Evolutionary conservation across 2,888 invertebrate species (phyloP), one percentile per base, ranked within the genome.

Genomic region (Seira ritae): DNA sequence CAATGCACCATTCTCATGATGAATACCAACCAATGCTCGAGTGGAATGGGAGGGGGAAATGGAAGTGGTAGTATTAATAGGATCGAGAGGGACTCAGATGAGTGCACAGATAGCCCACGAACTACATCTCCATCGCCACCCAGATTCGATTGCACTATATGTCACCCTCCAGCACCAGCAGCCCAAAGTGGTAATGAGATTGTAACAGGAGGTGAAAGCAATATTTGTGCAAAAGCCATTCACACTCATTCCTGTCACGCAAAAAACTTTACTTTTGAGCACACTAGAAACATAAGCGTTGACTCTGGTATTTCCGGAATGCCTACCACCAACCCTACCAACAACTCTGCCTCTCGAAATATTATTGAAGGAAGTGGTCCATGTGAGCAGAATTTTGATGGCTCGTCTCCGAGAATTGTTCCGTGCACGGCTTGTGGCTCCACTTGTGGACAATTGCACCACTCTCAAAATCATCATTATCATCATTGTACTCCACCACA

Each of bases 1-100:
- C 81, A 85, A n/a, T 88, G 88, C 74, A 88, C 85, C 6, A 85
- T 88, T 68, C 42, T 87, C 65, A 84, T 88, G 80, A 80, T 67
- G n/a, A 75, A 81, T 37, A 70, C 65, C 22, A 81, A 75, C 55
- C 17, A 81, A 67, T 19, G 46, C 19, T 8, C 20, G 31, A 55
- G n/a, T 20, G 2, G 17, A 55, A 20, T 6, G 15, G 15, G 22
- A 19, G 3, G 23, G 19, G n/a, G 22, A 55, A 20, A 20, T 42
- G 15, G 22, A 19, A 2, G 23, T 50, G n/a, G 22, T 17, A 71
- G 22, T 42, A 42, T 6, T 55, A 55, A 65, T 31, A 31, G 31
- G 4, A 65, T 23, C 12, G 23, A 65, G n/a, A 19, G 55, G 55
- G 55, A 55, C 55, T 17, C 55, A 6, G 65, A 20, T 65, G 65